A percentile compares a stretch with the other conserved stretches of the same genome.
Evolutionary conservation across 2,888 invertebrate species (phyloP).

Genomic region (Ditylenchus weischeri): DNA sequence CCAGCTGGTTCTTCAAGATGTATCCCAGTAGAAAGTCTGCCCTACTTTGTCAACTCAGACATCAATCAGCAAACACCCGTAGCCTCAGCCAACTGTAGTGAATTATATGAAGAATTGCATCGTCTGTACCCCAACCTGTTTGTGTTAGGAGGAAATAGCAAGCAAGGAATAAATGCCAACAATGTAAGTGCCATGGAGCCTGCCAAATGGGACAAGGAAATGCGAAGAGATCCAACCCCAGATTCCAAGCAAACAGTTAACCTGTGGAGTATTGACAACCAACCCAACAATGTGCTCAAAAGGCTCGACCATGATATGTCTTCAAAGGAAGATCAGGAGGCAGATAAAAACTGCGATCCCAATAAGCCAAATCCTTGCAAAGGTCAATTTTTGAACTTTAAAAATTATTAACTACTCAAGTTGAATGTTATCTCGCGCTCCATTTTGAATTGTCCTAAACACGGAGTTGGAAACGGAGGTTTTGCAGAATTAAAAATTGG

Average conservation of each 20-base stretch:
- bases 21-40: conserved; percentile 46
- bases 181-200: not conserved
- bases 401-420: no score
- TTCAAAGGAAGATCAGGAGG: not conserved
- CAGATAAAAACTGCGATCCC: conserved; percentile 1
- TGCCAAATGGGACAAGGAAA: not conserved
- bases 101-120: not conserved
- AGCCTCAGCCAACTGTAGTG: not conserved
- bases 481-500: no score
- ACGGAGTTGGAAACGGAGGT: no score
- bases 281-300: not conserved
- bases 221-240: no score
- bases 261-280: not conserved
- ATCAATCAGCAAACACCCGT: not conserved
- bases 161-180: not conserved
- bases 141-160: not conserved
- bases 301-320: not conserved
- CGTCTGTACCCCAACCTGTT: conserved; percentile 7
- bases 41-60: conserved; percentile 30
- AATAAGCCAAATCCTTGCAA: not conserved
- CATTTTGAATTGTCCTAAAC: no score
- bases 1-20: conserved; percentile 49
- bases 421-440: no score
- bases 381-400: not conserved
- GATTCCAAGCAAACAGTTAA: no score